These are phyloP conservation scores for Alloscopus bannaensis DNA, from an alignment of 2,888 invertebrate species.

Conservation along the genomic window DNA sequence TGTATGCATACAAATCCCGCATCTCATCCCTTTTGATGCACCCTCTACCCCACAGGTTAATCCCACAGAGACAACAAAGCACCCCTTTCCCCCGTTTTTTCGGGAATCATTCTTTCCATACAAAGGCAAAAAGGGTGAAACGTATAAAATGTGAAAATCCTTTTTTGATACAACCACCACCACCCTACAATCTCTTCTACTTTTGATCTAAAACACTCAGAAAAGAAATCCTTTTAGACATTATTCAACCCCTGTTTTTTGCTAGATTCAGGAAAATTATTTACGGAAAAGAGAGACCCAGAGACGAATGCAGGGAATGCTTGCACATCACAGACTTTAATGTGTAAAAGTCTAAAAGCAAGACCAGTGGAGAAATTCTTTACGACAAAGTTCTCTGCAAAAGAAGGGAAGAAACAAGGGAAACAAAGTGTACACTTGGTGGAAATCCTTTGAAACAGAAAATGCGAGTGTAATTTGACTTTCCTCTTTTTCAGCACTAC, in stretches of 20 bases:
- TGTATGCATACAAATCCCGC: neutral
- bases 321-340: neutral
- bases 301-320: constrained; percentile 1
- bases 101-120: constrained; percentile 7
- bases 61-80: neutral
- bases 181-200: neutral
- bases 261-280: constrained; percentile 24
- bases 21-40: neutral
- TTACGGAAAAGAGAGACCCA: neutral
- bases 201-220: neutral
- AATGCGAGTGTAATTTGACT: constrained; percentile 40
- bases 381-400: neutral
- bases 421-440: neutral
- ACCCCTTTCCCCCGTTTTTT: constrained; percentile 1
- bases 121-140: constrained; percentile 32
- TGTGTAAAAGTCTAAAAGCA: neutral
- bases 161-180: neutral
- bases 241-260: constrained; percentile 7
- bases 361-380: neutral
- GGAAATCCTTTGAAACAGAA: neutral
- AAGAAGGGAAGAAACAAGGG: no score
- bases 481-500: constrained; percentile 32
- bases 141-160: constrained; percentile 24
- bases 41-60: neutral
- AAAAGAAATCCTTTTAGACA: neutral